Percentiles rank a stretch among this genome's conserved stretches.
Evolutionary conservation across 2,113 vertebrate species (phyloP).

Genomic region (Syrmaticus mikado): DNA sequence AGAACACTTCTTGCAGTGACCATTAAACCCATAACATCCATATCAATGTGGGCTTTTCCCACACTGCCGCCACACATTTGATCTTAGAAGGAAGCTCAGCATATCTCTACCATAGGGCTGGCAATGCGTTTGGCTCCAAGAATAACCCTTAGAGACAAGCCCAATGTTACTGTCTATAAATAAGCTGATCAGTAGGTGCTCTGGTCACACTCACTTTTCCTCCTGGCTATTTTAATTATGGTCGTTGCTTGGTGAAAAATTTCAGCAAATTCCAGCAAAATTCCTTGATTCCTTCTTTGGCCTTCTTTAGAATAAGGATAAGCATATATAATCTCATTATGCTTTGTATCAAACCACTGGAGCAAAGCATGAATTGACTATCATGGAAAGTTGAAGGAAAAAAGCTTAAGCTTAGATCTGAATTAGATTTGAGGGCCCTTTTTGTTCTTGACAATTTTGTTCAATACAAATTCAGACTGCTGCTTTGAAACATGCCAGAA

Average conservation of each 20-base stretch:
- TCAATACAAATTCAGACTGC: background rate
- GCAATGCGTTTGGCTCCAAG: background rate
- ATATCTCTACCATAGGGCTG: background rate
- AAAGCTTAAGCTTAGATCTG: background rate
- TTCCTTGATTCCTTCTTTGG: background rate
- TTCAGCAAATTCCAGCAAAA: background rate
- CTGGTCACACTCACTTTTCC: background rate
- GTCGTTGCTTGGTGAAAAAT: background rate
- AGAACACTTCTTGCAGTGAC: background rate
- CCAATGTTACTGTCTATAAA: background rate
- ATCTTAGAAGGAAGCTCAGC: background rate
- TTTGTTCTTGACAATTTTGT: background rate
- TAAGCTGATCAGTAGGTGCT: background rate
- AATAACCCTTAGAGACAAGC: background rate
- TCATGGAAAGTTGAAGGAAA: background rate
- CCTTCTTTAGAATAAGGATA: background rate
- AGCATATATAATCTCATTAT: background rate
- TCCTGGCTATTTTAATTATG: background rate
- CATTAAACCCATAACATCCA: constrained; percentile 3
- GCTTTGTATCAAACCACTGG: background rate
- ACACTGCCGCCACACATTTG: background rate
- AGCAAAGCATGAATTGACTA: background rate
- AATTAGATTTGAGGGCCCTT: background rate
- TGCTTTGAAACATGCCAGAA: background rate
- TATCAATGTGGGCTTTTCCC: background rate